These are phyloP conservation scores for Orchestia grillus DNA, from an alignment of 1,140 invertebrate species.

Conservation along the genomic window DNA sequence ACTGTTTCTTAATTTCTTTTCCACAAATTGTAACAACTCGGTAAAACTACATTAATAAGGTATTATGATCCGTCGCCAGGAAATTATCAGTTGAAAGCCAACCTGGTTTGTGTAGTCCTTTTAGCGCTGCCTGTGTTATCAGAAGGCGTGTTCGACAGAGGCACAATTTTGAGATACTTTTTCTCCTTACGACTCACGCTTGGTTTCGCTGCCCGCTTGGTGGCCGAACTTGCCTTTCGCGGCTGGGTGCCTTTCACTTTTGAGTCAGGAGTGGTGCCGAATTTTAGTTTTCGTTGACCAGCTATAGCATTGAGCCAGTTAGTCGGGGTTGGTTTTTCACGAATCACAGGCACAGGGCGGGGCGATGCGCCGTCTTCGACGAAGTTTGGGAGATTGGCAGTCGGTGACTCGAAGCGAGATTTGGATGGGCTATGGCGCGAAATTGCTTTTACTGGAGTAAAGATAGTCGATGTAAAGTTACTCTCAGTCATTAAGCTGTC, in stretches of 20 bases:
- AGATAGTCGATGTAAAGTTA: neutral
- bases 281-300: conserved; percentile 63
- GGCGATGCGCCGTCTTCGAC: conserved; percentile 82
- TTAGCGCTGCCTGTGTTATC: neutral
- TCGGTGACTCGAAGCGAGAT: conserved; percentile 75
- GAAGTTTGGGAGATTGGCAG: conserved; percentile 82
- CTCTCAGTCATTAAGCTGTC: neutral
- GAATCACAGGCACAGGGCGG: conserved; percentile 71
- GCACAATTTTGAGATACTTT: conserved; percentile 14
- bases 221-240: neutral
- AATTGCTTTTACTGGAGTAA: neutral
- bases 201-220: neutral
- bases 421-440: neutral
- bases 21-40: neutral
- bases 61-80: too few relatives aligned
- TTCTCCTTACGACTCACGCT: neutral
- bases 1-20: neutral
- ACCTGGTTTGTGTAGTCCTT: conserved; percentile 16
- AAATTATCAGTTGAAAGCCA: neutral
- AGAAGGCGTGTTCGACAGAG: neutral
- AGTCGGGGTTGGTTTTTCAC: conserved; percentile 58
- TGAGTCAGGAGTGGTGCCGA: conserved; percentile 53
- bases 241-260: neutral
- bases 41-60: neutral
- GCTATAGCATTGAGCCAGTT: conserved; percentile 64